Base-by-base conservation (phyloP, 2,797 vertebrate species). In the Epinephelus awoara region DNA sequence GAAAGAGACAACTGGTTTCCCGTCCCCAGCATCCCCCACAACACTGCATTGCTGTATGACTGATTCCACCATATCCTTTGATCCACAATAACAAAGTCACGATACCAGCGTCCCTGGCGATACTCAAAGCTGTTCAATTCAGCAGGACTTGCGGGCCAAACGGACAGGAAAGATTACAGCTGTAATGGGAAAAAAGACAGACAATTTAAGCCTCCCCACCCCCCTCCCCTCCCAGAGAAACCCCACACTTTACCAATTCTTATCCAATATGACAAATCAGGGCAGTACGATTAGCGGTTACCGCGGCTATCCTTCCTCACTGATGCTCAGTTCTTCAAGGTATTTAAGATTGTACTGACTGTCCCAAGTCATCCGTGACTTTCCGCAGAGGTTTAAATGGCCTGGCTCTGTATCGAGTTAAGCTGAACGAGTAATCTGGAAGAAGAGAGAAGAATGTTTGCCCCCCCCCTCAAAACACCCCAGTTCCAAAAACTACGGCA, bases 381-480 rank as follows among this genome's bases (percentile, higher is more conserved):
- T 67, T 80, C 81, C 63, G 88, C 70, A 68, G 94, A 77, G 29
- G 82, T 54, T 75, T 85, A 86, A 70, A 83, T 77, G 80, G 56
- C 78, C 75, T 80, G 82, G 91, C 74, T 83, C 89, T 84, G 89
- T 84, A 59, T 86, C 67, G 80, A 91, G 87, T 75, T 91, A 88
- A 92, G 88, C 72, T 79, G 87, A 89, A 84, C 47, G 71, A 92
- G 75, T 82, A 75, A 94, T 95, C 94, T 96, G 95, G 85, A 95
- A 96, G 83, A 88, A 92, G 84, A 94, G 71, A 95, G 77, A 94
- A 88, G 78, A 89, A 68, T 85, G 88, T 94, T 34, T 95, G 91
- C 79, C 86, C 92, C 70, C 42, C 81, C 88, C 80, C 67, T 27
- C 82, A 27, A 47, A 77, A 79, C 59, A 75, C 29, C 85, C 80